A percentile compares a stretch with the other conserved stretches of the same genome.
phyloP scores from a whole-genome alignment of 2,113 vertebrate species.

The Hyperoodon ampullatus region DNA sequence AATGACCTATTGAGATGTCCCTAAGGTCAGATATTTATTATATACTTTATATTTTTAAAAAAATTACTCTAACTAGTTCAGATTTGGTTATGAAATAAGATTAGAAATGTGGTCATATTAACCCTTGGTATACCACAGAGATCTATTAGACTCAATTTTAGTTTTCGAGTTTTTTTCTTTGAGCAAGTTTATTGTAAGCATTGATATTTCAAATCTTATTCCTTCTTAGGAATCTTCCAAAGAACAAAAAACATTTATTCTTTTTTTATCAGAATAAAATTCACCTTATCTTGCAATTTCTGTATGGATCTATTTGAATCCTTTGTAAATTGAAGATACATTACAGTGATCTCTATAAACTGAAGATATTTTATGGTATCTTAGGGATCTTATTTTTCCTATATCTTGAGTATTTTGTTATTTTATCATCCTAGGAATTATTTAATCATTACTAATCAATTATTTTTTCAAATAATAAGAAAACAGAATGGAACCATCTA shows the following conservation, averaged over 20 bases:
- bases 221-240: not conserved
- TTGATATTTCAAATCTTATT: not conserved
- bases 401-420: constrained; percentile 20
- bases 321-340: not conserved
- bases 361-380: not conserved
- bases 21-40: not conserved
- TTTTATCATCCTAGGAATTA: constrained; percentile 25
- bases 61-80: not conserved
- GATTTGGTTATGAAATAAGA: not conserved
- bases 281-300: not conserved
- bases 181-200: not conserved
- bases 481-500: constrained; percentile 10
- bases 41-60: not conserved
- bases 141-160: not conserved
- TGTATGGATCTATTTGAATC: not conserved
- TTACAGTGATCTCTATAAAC: not conserved
- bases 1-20: not conserved
- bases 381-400: constrained; percentile 3
- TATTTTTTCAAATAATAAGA: constrained; percentile 4
- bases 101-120: constrained; percentile 6
- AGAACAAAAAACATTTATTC: not conserved
- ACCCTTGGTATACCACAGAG: not conserved
- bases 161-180: not conserved
- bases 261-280: constrained; percentile 15
- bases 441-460: not conserved